Conservation (phyloP, 2,888 invertebrate species). For the Synanthedon vespiformis region DNA sequence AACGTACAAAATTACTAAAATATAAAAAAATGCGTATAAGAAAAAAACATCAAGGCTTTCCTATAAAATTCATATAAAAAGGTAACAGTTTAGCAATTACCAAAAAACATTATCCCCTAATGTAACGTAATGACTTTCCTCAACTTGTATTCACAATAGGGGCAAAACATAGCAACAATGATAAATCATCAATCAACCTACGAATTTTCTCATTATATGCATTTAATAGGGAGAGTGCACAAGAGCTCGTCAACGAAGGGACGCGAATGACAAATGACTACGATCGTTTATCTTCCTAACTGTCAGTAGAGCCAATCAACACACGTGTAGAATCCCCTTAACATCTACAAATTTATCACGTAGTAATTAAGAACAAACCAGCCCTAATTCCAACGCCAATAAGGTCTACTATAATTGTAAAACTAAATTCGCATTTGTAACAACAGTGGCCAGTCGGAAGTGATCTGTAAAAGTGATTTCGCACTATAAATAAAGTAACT, state of each 20-base stretch:
- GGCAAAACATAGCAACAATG: slow-evolving; percentile 5
- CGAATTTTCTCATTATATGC: slow-evolving; percentile 51
- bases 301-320: slow-evolving; percentile 63
- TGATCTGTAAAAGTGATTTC: slow-evolving; percentile 27
- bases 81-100: too few relatives aligned
- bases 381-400: slow-evolving; percentile 8
- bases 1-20: too few relatives aligned
- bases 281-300: slow-evolving; percentile 64
- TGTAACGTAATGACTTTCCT: not conserved
- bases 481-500: slow-evolving; percentile 13
- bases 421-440: slow-evolving; percentile 14
- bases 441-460: slow-evolving; percentile 20
- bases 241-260: slow-evolving; percentile 40
- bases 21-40: too few relatives aligned
- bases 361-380: slow-evolving; percentile 7
- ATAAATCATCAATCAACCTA: slow-evolving; percentile 46
- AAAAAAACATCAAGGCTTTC: too few relatives aligned
- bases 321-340: slow-evolving; percentile 45
- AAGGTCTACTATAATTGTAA: slow-evolving; percentile 8
- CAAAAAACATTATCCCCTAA: too few relatives aligned
- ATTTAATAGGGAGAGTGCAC: slow-evolving; percentile 57
- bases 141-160: not conserved
- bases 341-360: slow-evolving; percentile 9
- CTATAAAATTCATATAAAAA: too few relatives aligned
- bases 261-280: slow-evolving; percentile 60